These are phyloP conservation scores for Cancer borealis DNA, from an alignment of 2,888 invertebrate species.

Conservation along the genomic window DNA sequence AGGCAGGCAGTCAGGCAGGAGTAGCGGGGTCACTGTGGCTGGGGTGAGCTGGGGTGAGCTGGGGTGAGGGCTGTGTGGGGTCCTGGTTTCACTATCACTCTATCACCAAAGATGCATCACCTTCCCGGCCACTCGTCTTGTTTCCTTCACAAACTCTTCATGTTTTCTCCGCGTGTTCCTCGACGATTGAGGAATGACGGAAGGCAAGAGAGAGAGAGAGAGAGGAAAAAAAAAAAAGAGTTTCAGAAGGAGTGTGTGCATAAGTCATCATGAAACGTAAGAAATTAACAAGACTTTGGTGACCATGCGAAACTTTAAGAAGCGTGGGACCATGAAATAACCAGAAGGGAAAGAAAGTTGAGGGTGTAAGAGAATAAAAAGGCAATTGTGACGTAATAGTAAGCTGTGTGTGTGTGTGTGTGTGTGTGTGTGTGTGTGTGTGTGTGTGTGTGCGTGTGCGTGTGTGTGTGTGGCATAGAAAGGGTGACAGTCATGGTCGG, in stretches of 20 bases:
- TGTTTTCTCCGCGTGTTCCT: not conserved
- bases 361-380: not conserved
- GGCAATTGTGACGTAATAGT: not conserved
- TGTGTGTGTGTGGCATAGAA: slow-evolving; percentile 30
- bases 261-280: not conserved
- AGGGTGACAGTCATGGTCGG: not conserved
- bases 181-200: not conserved
- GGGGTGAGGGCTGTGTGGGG: not conserved
- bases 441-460: slow-evolving; percentile 38
- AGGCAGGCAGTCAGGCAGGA: not conserved
- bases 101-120: slow-evolving; percentile 45
- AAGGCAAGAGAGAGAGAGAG: not conserved
- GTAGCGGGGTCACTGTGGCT: slow-evolving; percentile 24
- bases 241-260: not conserved
- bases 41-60: not conserved
- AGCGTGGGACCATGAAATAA: not conserved
- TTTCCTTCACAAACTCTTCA: not conserved
- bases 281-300: not conserved
- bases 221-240: not conserved
- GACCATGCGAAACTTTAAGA: not conserved
- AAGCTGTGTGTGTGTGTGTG: not conserved
- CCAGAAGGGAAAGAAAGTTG: not conserved
- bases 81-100: not conserved
- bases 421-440: no score
- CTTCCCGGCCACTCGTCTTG: not conserved